Evolutionary conservation across 2,888 invertebrate genomes (phyloP), one percentile per base, ranked within the genome.

Genomic region (Meloe dianella): DNA sequence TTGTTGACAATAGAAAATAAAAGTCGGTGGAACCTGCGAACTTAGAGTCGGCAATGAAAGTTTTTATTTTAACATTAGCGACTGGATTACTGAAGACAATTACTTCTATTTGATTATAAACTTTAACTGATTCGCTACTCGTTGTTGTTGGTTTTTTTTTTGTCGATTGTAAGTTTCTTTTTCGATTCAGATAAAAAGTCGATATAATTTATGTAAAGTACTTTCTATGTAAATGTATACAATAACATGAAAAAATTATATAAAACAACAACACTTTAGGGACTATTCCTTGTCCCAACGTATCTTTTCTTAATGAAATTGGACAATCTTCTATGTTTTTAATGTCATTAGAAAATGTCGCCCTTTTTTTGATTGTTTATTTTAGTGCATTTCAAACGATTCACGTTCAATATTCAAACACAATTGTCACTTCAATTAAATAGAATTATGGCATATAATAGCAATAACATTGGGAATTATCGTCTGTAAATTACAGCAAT

Each of bases 221-320:
- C 27, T 54, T 22, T 54, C 14, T 14, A 54, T 54, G 14, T 14
- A 54, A 54, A 54, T 27, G 14, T 54, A 24, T 24, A 24, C 24
- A 24, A 24, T 10, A 14, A 54, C 6, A 54, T 12, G 1, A 54
- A 54, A 22, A 54, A 14, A 54, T 27, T 54, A 27, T 54, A 22
- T 14, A 24, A 5, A 54, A 54, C 54, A 54, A 47, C 20, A 38
- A 5, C 12, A 54, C 27, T 27, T 27, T 7, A 54, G 54, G 54
- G 54, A 54, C 12, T 24, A 54, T 54, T 54, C 24, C 24, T 54
- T 54, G 24, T 54, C 24, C 24, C 22, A 24, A 47, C 9, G 20
- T 47, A 47, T 47, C 20, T 47, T 22, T 51, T 24, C 54, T 54
- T 27, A 54, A 54, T 54, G 14, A 27, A 54, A 54, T 54, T 27